Evolutionary conservation across 2,888 invertebrate genomes (phyloP).

Genomic region (Adineta ricciae): DNA sequence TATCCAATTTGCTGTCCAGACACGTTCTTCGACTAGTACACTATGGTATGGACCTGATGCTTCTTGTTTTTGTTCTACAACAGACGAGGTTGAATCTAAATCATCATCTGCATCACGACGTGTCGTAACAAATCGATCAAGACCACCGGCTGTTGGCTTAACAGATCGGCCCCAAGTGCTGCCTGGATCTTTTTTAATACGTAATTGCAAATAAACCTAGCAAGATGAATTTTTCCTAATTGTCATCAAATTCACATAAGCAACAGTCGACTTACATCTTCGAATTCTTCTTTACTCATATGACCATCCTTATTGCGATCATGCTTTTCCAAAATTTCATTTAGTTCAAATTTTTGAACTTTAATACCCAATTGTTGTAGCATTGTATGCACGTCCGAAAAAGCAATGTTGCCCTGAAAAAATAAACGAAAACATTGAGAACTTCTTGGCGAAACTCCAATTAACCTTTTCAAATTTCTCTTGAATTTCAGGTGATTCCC

Average conservation of each 20-base stretch:
- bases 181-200: not conserved
- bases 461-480: not conserved
- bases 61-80: not conserved
- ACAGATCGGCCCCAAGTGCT: not conserved
- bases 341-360: conserved; percentile 18
- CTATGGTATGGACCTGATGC: not conserved
- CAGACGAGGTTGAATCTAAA: not conserved
- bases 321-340: not conserved
- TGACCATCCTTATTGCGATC: not conserved
- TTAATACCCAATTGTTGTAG: not conserved
- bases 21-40: conserved; percentile 9
- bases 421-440: not conserved
- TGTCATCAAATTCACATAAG: not conserved
- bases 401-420: not conserved
- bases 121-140: not conserved
- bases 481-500: not conserved
- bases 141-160: not conserved
- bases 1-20: not conserved
- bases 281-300: not conserved
- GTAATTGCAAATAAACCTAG: not conserved
- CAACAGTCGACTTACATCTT: not conserved
- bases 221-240: too few relatives aligned
- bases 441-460: not conserved
- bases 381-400: not conserved
- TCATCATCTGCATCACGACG: not conserved